Evolutionary conservation across 1,140 invertebrate species (phyloP), one percentile per base, ranked within the genome.

Genomic region (Procambarus clarkii): DNA sequence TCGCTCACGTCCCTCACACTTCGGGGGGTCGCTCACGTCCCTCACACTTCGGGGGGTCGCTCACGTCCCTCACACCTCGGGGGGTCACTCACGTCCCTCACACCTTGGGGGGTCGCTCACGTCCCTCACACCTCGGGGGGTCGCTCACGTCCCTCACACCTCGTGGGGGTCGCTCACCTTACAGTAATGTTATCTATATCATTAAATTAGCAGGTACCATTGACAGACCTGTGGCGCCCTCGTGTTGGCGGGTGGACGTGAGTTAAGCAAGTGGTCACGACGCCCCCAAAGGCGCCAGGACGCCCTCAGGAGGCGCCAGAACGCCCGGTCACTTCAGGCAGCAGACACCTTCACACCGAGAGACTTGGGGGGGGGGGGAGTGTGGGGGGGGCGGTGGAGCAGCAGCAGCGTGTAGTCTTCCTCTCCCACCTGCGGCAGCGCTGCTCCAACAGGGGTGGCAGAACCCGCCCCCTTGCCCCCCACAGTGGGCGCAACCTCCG

Each of bases 181-280:
- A 79, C 46, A 85, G 71, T 84, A 84, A 85, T 54, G 69, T 54
- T 91, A 85, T 85, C 50, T 86, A 91, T 80, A 69, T 91, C 48
- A 91, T 85, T 91, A 85, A 85, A 91, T 91, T 91, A 91, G 76
- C 89, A 91, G 89, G 89, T 91, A 91, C 89, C 81, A 79, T 91
- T 64, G 82, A 76, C 77, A 91, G 74, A 91, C 82, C 82, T 80
- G 80, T 91, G 71, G 82, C 83, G 82, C 89, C 89, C 44, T 80
- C 58, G 34, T 77, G 44, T 60, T 44, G 24, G 54, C 44, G 89
- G 71, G 78, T 8, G 74, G 82, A 13, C 4, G 15, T 54, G 54
- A n/a, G 71, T 34, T 81, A 45, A 77, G 77, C 77, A 13, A 88
- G 77, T 48, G 78, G 45, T 69, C 64, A 69, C 64, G 64, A 54